Base-by-base conservation (phyloP, 1,140 invertebrate genomes). In the Phocides pigmalion region DNA sequence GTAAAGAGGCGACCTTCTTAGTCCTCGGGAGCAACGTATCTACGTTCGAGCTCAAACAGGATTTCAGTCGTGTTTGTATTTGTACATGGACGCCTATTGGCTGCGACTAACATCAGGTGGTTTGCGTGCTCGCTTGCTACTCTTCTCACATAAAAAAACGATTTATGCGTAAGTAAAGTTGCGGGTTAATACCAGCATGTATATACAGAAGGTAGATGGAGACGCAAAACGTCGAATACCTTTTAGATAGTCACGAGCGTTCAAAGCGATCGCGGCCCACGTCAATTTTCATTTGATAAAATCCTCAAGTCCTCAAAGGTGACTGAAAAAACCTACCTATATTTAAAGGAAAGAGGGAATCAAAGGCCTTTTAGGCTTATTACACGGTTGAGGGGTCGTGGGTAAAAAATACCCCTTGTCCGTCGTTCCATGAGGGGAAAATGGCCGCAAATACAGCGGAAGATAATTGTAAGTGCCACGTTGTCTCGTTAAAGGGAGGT, bases 311-410 rank as follows among this genome's bases (percentile, higher is more conserved):
- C 68, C 63, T 68, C 72, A 76, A 76, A 82, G 73, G 76, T 79
- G 76, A 74, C 70, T 17, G 51, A 59, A 66, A 69, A 71, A 81
- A 76, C 69, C 69, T 62, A 75, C 49, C 49, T 59, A 71, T 67
- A 74, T 76, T 77, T 69, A 74, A 71, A 76, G 68, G 64, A 67
- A 59, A 20, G 19, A 51, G 62, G 61, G 62, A 79, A 84, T 82
- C 76, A 82, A 79, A 76, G 78, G 53, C 71, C 76, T 82, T 80
- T 85, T 76, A 79, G 79, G 70, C 82, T 82, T 85, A 81, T 85
- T 85, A 81, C 66, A 74, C 68, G 79, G 64, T 70, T 50, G 64
- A 72, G 22, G 62, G 70, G 69, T 68, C 66, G 63, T 32, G 42
- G 58, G 17, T 32, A 14, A 65, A 70, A 79, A 81, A 80, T 68